Evolutionary conservation across 2,113 vertebrate species (phyloP).

Genomic region (Apaloderma vittatum): DNA sequence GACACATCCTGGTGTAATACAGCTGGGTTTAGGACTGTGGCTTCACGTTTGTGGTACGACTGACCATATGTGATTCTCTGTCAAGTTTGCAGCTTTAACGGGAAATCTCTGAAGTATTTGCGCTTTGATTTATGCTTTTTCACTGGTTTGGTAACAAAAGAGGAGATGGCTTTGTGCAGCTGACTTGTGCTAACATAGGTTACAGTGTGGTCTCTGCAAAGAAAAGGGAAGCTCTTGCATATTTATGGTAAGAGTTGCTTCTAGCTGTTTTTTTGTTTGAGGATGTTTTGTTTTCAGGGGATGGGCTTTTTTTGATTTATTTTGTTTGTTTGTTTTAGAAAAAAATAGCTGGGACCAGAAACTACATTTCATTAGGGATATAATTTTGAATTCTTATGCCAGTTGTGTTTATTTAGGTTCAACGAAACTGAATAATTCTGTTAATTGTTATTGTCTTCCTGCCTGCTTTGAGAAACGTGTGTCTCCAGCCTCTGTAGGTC

Average conservation of each 20-base stretch:
- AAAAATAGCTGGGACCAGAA: not conserved
- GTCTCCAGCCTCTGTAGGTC: not conserved
- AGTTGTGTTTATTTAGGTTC: not conserved
- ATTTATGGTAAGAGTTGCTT: not conserved
- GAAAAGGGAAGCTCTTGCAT: not conserved
- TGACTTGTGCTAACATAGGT: not conserved
- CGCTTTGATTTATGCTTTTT: slow-evolving; percentile 25
- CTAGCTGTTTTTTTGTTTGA: not conserved
- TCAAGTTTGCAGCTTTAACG: slow-evolving; percentile 5
- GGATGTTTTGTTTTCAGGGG: not conserved
- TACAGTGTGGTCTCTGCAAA: not conserved
- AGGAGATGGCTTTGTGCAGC: not conserved
- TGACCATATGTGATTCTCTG: slow-evolving; percentile 36
- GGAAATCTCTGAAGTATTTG: slow-evolving; percentile 14
- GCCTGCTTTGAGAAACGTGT: not conserved
- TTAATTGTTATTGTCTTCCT: slow-evolving; percentile 31
- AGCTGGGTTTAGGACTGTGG: slow-evolving; percentile 20
- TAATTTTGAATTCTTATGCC: slow-evolving; percentile 22
- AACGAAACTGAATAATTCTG: slow-evolving; percentile 16
- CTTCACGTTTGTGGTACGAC: not conserved
- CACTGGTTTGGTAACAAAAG: not conserved
- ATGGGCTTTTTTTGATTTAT: not conserved
- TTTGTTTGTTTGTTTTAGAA: not conserved
- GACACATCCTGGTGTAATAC: not conserved
- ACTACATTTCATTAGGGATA: not conserved